Percentiles rank a stretch among this genome's conserved stretches.
phyloP scores from a whole-genome alignment of 1,140 invertebrate species.

The Tetragnatha versicolor region DNA sequence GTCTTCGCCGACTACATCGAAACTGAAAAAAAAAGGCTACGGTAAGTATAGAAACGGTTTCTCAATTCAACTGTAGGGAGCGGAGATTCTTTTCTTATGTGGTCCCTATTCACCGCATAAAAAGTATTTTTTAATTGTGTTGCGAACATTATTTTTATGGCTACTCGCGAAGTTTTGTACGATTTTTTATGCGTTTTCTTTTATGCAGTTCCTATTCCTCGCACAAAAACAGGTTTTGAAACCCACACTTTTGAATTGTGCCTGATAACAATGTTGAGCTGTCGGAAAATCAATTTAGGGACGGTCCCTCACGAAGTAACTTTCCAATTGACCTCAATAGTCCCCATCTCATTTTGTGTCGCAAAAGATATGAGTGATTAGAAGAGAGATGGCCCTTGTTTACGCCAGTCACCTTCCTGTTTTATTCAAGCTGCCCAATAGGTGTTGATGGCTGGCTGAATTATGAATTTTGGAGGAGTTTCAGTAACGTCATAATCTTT shows the following conservation, averaged over 20 bases:
- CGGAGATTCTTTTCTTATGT: no score
- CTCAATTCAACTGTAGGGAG: no score
- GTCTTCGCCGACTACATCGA: no score
- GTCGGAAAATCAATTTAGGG: background rate
- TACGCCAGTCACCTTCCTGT: background rate
- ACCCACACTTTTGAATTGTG: background rate
- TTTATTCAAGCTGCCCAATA: constrained; percentile 9
- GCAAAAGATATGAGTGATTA: background rate
- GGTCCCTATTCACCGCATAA: background rate
- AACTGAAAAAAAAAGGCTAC: no score
- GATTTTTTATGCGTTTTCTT: background rate
- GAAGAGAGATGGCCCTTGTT: background rate
- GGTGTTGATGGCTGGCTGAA: background rate
- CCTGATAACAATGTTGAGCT: background rate
- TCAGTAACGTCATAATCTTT: background rate
- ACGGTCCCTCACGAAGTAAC: background rate
- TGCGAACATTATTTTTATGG: background rate
- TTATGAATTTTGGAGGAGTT: constrained; percentile 6
- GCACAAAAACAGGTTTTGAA: background rate
- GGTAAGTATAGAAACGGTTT: no score
- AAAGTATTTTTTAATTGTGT: background rate
- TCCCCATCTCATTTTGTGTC: background rate
- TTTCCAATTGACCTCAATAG: constrained; percentile 8
- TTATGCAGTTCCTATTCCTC: background rate
- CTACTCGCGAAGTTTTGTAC: background rate